Evolutionary conservation across 1,140 invertebrate genomes (phyloP).

Genomic region (Caligus rogercresseyi): DNA sequence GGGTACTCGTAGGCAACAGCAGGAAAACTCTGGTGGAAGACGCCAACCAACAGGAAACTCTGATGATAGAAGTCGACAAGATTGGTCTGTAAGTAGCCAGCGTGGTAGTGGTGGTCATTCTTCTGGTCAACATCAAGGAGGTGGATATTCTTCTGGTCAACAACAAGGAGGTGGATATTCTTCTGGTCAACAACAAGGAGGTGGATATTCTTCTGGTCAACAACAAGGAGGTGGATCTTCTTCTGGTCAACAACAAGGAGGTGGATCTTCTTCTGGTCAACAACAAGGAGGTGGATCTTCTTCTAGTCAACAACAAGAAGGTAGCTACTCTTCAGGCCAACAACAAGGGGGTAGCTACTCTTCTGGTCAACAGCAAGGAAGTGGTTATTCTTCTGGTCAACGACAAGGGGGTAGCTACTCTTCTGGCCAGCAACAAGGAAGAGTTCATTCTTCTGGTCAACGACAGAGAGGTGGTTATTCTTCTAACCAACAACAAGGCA

Average conservation of each 20-base stretch:
- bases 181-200: neutral
- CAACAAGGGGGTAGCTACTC: no score
- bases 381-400: neutral
- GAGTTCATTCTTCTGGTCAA: no score
- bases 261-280: neutral
- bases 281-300: neutral
- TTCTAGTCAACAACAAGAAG: no score
- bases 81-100: neutral
- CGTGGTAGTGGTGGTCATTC: neutral
- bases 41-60: neutral
- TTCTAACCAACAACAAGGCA: no score
- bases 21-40: no score
- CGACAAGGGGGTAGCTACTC: neutral
- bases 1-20: neutral
- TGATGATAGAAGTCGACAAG: neutral
- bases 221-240: neutral
- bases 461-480: no score
- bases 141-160: neutral
- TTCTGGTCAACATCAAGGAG: neutral
- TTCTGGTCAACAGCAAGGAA: neutral
- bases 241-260: neutral
- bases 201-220: neutral
- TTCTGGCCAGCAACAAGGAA: no score
- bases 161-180: neutral
- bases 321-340: no score